Percentiles rank a stretch among this genome's conserved stretches.
These are phyloP conservation scores for Otus sunia DNA, from an alignment of 2,113 vertebrate species.

Conservation along the genomic window DNA sequence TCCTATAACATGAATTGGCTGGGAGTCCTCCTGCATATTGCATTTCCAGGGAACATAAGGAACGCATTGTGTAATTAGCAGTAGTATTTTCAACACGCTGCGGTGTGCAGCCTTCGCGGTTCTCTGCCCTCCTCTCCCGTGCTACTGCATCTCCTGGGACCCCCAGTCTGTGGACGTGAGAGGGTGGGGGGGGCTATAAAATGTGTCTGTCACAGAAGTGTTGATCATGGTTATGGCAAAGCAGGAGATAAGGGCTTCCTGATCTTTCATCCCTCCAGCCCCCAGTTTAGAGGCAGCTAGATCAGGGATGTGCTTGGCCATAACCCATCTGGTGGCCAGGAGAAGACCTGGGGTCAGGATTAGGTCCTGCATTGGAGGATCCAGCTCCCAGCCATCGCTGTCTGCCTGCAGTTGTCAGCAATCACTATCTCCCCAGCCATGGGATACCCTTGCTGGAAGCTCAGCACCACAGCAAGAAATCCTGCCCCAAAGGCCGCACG, in stretches of 20 bases:
- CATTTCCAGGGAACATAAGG: constrained; percentile 61
- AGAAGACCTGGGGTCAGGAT: background rate
- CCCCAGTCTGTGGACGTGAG: background rate
- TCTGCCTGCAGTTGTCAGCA: background rate
- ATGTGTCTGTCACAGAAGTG: background rate
- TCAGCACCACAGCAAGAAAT: background rate
- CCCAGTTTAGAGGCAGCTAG: background rate
- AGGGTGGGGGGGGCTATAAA: background rate
- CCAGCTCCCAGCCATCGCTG: background rate
- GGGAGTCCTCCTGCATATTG: background rate
- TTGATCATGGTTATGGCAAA: background rate
- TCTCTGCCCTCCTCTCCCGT: background rate
- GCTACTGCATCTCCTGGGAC: constrained; percentile 21
- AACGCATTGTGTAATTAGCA: constrained; percentile 61
- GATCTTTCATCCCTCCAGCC: background rate
- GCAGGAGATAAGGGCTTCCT: background rate
- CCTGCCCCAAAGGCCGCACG: background rate
- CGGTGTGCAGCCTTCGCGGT: background rate
- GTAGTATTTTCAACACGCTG: constrained; percentile 3
- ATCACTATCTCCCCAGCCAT: background rate
- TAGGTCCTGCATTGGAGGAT: background rate
- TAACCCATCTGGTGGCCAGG: background rate
- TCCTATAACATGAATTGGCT: constrained; percentile 48
- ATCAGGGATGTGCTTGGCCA: background rate
- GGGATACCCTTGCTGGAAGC: accelerated